phyloP scores from a whole-genome alignment of 2,888 invertebrate species.

The Cheilosia grossa region DNA sequence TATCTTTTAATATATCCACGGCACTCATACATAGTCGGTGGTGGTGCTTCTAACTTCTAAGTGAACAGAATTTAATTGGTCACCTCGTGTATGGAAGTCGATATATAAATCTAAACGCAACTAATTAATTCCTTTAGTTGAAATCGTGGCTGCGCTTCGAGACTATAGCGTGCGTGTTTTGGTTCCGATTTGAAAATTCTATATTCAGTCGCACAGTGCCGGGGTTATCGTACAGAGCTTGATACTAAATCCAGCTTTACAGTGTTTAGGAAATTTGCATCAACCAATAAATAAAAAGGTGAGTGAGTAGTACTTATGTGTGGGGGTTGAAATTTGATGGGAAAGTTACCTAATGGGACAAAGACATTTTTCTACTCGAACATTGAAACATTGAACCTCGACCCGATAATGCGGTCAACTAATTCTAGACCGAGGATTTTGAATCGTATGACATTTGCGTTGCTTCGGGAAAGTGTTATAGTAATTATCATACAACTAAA shows the following conservation, averaged over 20 bases:
- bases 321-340: neutral
- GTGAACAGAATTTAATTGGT: constrained; percentile 28
- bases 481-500: neutral
- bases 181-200: constrained; percentile 25
- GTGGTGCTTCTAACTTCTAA: constrained; percentile 4
- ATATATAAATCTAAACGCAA: constrained; percentile 48
- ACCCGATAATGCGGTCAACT: constrained; percentile 10
- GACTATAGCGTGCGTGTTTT: constrained; percentile 48
- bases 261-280: constrained; percentile 17
- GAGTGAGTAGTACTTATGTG: neutral
- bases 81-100: constrained; percentile 19
- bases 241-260: neutral
- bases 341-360: neutral
- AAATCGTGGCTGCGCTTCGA: constrained; percentile 59
- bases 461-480: constrained; percentile 6
- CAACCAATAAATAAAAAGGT: constrained; percentile 30
- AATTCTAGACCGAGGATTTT: neutral
- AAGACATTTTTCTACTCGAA: neutral
- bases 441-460: constrained; percentile 39
- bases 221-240: constrained; percentile 22
- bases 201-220: constrained; percentile 16
- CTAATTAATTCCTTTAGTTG: constrained; percentile 69
- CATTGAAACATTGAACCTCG: neutral
- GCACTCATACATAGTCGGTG: neutral
- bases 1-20: neutral